These are phyloP conservation scores for Uromys caudimaculatus DNA, from an alignment of 2,797 vertebrate genomes.

Conservation along the genomic window DNA sequence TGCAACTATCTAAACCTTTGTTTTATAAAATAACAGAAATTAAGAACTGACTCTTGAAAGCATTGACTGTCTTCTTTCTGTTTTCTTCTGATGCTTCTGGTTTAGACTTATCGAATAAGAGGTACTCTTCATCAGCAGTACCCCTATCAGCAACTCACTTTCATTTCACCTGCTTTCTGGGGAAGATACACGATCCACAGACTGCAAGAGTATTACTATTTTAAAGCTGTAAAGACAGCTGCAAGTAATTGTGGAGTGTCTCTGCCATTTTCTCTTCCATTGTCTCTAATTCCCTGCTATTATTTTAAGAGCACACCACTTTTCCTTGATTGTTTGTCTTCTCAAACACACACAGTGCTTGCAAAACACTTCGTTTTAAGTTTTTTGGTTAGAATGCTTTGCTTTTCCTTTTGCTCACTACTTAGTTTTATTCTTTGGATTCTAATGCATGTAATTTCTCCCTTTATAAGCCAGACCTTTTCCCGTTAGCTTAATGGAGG, in stretches of 20 bases:
- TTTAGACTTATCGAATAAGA: conserved; percentile 65
- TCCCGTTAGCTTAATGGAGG: conserved; percentile 24
- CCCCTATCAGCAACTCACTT: conserved; percentile 66
- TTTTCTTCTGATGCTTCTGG: conserved; percentile 59
- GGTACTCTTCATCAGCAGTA: not conserved
- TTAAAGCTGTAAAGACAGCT: conserved; percentile 73
- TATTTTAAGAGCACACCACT: conserved; percentile 59
- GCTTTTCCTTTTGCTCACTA: conserved; percentile 42
- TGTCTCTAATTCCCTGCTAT: conserved; percentile 72
- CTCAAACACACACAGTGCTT: conserved; percentile 33
- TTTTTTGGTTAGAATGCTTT: not conserved
- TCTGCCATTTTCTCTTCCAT: conserved; percentile 69
- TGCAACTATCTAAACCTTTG: conserved; percentile 31
- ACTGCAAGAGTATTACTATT: conserved; percentile 34
- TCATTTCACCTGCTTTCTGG: conserved; percentile 50
- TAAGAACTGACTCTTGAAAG: conserved; percentile 24
- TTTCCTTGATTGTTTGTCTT: conserved; percentile 68
- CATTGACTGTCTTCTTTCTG: not conserved
- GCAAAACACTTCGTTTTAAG: conserved; percentile 64
- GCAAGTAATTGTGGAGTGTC: conserved; percentile 70
- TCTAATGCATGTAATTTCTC: conserved; percentile 57
- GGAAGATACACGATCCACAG: conserved; percentile 69
- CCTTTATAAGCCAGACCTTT: conserved; percentile 33
- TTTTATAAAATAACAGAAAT: conserved; percentile 53
- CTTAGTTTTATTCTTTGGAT: conserved; percentile 57